These are phyloP conservation scores for Pentamera pediparva DNA, from an alignment of 53 echinoderm and acorn worm species.

Conservation along the genomic window DNA sequence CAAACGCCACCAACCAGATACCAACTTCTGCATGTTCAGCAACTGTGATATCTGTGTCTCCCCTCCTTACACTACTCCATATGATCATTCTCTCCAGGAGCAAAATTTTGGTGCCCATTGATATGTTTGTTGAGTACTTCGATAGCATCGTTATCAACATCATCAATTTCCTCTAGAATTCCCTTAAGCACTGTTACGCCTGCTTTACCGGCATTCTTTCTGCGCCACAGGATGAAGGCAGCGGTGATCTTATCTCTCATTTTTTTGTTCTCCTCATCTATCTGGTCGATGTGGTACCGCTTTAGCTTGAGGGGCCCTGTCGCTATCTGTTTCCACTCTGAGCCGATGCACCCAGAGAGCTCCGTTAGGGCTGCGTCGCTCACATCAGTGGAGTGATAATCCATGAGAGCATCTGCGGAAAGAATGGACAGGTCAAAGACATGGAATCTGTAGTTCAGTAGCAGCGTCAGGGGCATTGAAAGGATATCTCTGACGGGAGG, in stretches of 20 bases:
- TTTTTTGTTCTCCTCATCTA: not conserved
- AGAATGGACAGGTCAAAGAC: not conserved
- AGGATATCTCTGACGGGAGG: too few species aligned
- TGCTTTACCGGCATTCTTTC: not conserved
- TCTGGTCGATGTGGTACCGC: not conserved
- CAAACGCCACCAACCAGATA: too few species aligned
- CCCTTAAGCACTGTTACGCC: not conserved
- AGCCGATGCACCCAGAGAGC: not conserved
- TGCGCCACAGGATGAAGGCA: not conserved
- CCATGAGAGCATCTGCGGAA: not conserved
- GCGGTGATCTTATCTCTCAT: not conserved
- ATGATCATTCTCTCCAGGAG: too few species aligned
- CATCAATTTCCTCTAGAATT: not conserved
- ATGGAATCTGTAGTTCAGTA: too few species aligned
- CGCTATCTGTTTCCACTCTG: conserved; percentile 2
- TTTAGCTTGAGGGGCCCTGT: not conserved
- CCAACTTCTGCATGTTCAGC: too few species aligned
- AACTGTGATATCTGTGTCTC: too few species aligned
- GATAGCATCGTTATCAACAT: not conserved
- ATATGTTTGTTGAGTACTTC: too few species aligned
- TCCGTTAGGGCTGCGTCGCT: not conserved
- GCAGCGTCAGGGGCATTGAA: too few species aligned
- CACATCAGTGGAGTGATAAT: not conserved
- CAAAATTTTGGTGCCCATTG: too few species aligned
- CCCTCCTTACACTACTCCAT: too few species aligned